These are phyloP conservation scores for Uromys caudimaculatus DNA, from an alignment of 2,797 vertebrate species.

Conservation along the genomic window DNA sequence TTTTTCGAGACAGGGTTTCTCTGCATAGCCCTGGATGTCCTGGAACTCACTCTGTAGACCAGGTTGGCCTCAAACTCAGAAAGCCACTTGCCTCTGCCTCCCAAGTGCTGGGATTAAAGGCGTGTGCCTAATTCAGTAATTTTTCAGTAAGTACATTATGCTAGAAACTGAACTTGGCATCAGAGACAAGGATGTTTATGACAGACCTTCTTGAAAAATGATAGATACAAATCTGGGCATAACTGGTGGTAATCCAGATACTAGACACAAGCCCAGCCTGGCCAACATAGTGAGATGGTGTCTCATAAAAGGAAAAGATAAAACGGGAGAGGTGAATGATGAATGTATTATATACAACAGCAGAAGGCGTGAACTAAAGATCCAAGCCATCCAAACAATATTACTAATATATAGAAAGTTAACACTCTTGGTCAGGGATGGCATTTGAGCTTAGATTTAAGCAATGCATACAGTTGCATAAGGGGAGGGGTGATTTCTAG, in stretches of 20 bases:
- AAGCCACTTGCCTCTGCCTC: no score
- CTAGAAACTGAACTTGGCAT: background rate
- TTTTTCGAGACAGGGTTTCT: no score
- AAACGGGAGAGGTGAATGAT: background rate
- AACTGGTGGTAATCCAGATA: background rate
- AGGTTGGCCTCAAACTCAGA: no score
- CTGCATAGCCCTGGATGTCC: no score
- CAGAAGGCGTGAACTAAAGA: background rate
- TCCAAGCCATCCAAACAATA: background rate
- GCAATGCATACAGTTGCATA: background rate
- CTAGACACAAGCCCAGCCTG: background rate
- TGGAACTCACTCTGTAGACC: no score
- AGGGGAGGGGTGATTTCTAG: background rate
- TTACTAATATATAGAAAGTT: background rate
- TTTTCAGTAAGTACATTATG: conserved; percentile 14
- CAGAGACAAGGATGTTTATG: conserved; percentile 1
- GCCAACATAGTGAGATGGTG: background rate
- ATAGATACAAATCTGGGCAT: background rate
- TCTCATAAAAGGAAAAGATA: background rate
- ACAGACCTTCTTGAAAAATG: background rate
- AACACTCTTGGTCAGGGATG: background rate
- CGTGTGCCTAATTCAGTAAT: conserved; percentile 21
- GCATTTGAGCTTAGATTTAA: conserved; percentile 27
- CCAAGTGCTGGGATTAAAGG: no score
- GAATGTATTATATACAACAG: background rate